Evolutionary conservation across 2,888 invertebrate genomes (phyloP), one percentile per base, ranked within the genome.

Genomic region (Autographa gamma): DNA sequence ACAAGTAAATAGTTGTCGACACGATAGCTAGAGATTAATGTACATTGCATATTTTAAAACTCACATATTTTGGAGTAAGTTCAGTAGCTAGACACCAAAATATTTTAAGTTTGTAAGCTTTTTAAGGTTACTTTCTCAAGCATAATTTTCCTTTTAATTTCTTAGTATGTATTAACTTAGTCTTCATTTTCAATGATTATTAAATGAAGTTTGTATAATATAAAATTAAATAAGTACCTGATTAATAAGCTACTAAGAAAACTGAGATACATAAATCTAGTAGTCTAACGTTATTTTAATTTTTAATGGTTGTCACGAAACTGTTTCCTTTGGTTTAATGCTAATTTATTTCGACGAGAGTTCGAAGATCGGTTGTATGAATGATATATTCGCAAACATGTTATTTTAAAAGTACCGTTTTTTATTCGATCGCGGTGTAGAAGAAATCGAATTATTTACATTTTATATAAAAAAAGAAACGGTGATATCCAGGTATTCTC

Each of bases 401-500:
- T 68, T 82, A 76, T 48, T 73, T 72, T 61, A 56, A 63, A 67
- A 61, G 66, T 75, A 78, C 78, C 73, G 82, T 83, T 78, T 70
- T 38, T 82, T 69, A 67, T 74, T 71, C 34, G 60, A 19, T 75
- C 74, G 14, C 34, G 34, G 4, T 7, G 11, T 41, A 38, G 25
- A 19, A 60, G 11, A 66, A 63, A 66, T 62, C 66, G 34, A 58
- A 19, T 13, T 32, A 58, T 41, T 19, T 11, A 38, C 18, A 13
- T n/a, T 34, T 31, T 48, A 6, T 6, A 7, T n/a, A 7, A 48
- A 48, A 38, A 38, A 34, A 38, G 11, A 34, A 16, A 16, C 1
- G 16, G 41, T 2, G 9, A 43, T 43, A 43, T 6, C n/a, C 14
- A n/a, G n/a, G 8, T n/a, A n/a, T 6, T n/a, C 6, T n/a, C n/a